phyloP scores from a whole-genome alignment of 1,140 invertebrate species.

The Drosophila punjabiensis region DNA sequence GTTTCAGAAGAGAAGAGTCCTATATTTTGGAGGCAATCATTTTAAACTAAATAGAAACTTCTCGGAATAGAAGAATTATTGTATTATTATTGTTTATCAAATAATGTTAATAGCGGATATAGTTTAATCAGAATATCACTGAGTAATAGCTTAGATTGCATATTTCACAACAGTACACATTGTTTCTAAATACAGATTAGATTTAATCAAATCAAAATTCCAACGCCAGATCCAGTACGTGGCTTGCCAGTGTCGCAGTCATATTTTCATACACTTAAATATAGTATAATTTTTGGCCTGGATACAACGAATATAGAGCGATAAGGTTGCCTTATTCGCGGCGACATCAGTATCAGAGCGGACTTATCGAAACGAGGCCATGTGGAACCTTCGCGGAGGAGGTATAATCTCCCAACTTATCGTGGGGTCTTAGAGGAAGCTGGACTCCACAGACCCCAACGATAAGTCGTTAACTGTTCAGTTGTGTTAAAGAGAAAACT shows the following conservation, averaged over 20 bases:
- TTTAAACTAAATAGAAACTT: neutral
- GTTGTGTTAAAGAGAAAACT: slow-evolving; percentile 20
- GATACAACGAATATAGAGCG: slow-evolving; percentile 24
- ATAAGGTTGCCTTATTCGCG: slow-evolving; percentile 66
- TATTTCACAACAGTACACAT: neutral
- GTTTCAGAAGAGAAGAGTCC: neutral
- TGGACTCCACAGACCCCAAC: slow-evolving; percentile 30
- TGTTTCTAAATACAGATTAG: neutral
- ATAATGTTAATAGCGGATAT: too few relatives aligned
- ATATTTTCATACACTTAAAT: slow-evolving; percentile 4
- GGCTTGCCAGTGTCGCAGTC: slow-evolving; percentile 6
- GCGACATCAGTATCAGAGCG: slow-evolving; percentile 29
- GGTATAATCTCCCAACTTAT: slow-evolving; percentile 58
- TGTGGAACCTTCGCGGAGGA: slow-evolving; percentile 39
- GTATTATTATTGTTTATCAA: neutral
- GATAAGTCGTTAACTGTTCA: slow-evolving; percentile 26
- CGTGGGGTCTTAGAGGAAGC: slow-evolving; percentile 57
- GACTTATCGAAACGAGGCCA: slow-evolving; percentile 43
- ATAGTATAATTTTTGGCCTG: slow-evolving; percentile 12
- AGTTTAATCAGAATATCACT: neutral
- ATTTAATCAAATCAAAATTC: neutral
- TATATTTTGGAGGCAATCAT: neutral
- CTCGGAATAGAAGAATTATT: neutral
- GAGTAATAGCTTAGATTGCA: neutral
- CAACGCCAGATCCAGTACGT: slow-evolving; percentile 13